Percentiles rank a stretch among this genome's conserved stretches.
Evolutionary conservation across 1,140 invertebrate genomes (phyloP).

Genomic region (Drosophila nigrodunni): DNA sequence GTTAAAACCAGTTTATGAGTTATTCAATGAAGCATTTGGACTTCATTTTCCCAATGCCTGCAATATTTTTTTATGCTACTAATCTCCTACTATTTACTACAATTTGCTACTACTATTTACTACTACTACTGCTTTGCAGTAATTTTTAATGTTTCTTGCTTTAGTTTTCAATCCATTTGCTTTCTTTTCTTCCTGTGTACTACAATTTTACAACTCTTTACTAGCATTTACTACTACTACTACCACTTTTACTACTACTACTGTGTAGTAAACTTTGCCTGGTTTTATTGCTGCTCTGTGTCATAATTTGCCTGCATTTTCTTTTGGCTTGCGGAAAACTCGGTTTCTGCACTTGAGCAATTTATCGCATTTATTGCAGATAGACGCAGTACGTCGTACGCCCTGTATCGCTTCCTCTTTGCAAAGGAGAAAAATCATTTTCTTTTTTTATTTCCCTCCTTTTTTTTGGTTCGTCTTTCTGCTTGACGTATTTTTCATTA

Average conservation of each 20-base stretch:
- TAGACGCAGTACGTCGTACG: conserved; percentile 20
- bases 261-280: conserved; percentile 10
- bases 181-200: not conserved
- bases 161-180: no score
- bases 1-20: no score
- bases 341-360: conserved; percentile 66
- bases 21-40: no score
- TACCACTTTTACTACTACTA: conserved; percentile 3
- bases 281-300: conserved; percentile 6
- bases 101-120: not conserved
- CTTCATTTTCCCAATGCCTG: no score
- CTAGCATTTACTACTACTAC: conserved; percentile 4
- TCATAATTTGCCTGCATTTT: conserved; percentile 77
- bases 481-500: conserved; percentile 69
- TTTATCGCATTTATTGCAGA: conserved; percentile 67
- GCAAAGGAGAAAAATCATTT: no score
- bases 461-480: conserved; percentile 8
- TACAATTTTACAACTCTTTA: conserved; percentile 15
- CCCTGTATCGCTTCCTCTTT: not conserved
- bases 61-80: not conserved
- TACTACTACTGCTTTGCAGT: no score
- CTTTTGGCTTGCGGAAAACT: conserved; percentile 14
- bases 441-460: not conserved
- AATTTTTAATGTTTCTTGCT: no score
- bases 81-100: conserved; percentile 4